Percentiles rank a stretch among this genome's conserved stretches.
Evolutionary conservation across 2,888 invertebrate species (phyloP).

Genomic region (Stenodema calcarata): DNA sequence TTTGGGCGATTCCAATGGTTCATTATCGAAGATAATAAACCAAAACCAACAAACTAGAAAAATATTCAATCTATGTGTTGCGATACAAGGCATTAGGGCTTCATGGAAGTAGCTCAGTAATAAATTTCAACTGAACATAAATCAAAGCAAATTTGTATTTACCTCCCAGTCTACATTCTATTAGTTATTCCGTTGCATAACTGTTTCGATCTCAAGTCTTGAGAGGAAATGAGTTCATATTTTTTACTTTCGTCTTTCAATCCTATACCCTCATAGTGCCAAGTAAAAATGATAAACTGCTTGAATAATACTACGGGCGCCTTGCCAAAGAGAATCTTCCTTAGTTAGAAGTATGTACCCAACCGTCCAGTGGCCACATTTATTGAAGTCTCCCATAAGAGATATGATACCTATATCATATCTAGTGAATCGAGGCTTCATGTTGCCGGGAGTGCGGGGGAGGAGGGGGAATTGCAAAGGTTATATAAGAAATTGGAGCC

Average conservation of each 20-base stretch:
- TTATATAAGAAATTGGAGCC: constrained; percentile 45
- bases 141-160: neutral
- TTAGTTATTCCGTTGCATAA: neutral
- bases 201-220: neutral
- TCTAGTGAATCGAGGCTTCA: constrained; percentile 17
- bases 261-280: constrained; percentile 16
- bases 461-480: constrained; percentile 14
- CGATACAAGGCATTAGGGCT: no score
- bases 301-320: constrained; percentile 31
- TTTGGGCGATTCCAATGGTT: no score
- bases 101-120: neutral
- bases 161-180: neutral
- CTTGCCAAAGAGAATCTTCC: constrained; percentile 18
- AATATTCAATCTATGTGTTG: no score
- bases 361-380: neutral
- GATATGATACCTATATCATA: constrained; percentile 42
- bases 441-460: neutral
- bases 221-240: neutral
- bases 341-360: neutral
- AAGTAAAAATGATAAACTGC: constrained; percentile 28
- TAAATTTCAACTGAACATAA: neutral
- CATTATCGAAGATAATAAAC: no score
- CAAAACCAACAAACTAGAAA: no score
- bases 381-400: constrained; percentile 35
- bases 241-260: constrained; percentile 16